phyloP scores from a whole-genome alignment of 2,888 invertebrate species.

The Meghimatium bilineatum region DNA sequence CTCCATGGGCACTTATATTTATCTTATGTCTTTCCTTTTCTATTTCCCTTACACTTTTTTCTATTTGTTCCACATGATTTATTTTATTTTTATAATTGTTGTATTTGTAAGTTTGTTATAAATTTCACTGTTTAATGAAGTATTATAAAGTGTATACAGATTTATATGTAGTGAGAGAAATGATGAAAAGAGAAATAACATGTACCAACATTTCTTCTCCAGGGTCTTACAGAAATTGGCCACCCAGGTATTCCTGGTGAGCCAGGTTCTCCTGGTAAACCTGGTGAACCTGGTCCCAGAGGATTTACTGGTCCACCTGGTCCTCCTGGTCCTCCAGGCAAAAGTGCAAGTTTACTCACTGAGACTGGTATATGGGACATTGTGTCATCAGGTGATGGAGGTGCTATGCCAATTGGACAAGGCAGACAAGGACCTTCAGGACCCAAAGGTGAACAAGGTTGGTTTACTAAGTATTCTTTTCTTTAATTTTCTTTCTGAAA shows the following conservation, averaged over 20 bases:
- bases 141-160: no score
- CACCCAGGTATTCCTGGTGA: slow-evolving; percentile 54
- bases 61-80: no score
- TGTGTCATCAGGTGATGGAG: slow-evolving; percentile 23
- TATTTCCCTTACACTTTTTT: no score
- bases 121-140: no score
- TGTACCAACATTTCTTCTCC: no score
- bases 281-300: slow-evolving; percentile 43
- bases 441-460: slow-evolving; percentile 13
- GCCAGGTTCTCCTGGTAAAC: slow-evolving; percentile 54
- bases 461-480: not conserved
- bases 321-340: slow-evolving; percentile 44
- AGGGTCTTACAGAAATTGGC: slow-evolving; percentile 52
- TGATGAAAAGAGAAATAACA: no score
- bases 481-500: not conserved
- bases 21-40: no score
- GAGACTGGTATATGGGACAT: not conserved
- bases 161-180: no score
- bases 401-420: slow-evolving; percentile 35
- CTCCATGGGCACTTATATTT: no score
- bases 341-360: not conserved
- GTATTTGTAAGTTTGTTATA: no score
- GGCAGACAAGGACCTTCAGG: slow-evolving; percentile 44
- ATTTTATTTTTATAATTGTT: no score
- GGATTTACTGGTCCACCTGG: slow-evolving; percentile 61